Conservation (phyloP, 2,888 invertebrate species). For the Allophyes oxyacanthae region DNA sequence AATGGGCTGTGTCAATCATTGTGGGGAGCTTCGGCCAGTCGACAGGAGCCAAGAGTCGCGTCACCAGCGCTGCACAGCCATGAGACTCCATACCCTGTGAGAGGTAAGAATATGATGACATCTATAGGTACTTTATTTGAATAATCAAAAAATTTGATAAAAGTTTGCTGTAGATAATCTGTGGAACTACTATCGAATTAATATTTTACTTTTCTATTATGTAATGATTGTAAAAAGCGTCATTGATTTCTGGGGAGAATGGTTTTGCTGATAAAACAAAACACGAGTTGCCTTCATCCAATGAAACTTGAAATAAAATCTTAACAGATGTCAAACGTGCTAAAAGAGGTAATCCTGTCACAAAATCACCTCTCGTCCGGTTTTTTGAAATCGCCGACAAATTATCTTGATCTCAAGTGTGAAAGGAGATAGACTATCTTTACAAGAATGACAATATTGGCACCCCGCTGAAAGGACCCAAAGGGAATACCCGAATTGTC, state of each 20-base stretch:
- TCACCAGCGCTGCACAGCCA: conserved; percentile 73
- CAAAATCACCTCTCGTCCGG: conserved; percentile 42
- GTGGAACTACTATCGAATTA: too few relatives aligned
- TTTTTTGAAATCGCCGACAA: conserved; percentile 46
- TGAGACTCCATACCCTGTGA: conserved; percentile 69
- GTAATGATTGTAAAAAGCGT: too few relatives aligned
- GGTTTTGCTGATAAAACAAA: too few relatives aligned
- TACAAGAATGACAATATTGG: conserved; percentile 22
- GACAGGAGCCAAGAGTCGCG: conserved; percentile 72
- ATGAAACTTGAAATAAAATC: neutral
- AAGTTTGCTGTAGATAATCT: too few relatives aligned
- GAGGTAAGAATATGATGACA: conserved; percentile 67
- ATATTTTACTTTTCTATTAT: too few relatives aligned
- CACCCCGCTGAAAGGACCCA: conserved; percentile 19
- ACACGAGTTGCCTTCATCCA: too few relatives aligned
- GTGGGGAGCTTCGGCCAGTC: conserved; percentile 79
- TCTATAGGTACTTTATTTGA: too few relatives aligned
- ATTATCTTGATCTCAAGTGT: conserved; percentile 41
- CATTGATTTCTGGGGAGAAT: too few relatives aligned
- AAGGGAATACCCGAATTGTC: conserved; percentile 10
- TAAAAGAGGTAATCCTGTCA: conserved; percentile 33
- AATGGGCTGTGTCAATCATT: conserved; percentile 82
- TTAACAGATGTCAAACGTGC: conserved; percentile 17
- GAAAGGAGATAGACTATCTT: conserved; percentile 36
- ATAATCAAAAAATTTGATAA: too few relatives aligned